These are phyloP conservation scores for Drosophila algonquin DNA, from an alignment of 2,888 invertebrate genomes.

Conservation along the genomic window DNA sequence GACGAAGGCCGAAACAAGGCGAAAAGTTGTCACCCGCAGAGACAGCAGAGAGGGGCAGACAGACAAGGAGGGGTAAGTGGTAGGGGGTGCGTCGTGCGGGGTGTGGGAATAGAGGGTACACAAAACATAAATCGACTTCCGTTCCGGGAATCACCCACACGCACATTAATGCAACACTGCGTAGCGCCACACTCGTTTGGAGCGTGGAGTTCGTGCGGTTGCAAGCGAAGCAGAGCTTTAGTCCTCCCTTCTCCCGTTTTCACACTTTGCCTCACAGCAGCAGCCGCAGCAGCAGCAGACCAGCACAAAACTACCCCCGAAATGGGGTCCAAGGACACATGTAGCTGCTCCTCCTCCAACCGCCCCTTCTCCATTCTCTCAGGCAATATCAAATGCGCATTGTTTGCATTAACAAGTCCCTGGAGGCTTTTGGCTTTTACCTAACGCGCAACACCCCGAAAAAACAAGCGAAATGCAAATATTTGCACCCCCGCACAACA, in stretches of 20 bases:
- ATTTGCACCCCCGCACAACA: conserved; percentile 48
- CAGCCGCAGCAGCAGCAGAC: not conserved
- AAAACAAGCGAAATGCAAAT: conserved; percentile 67
- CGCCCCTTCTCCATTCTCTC: conserved; percentile 43
- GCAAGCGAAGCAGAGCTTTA: conserved; percentile 65
- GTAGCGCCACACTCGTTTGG: conserved; percentile 23
- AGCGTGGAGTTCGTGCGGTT: conserved; percentile 61
- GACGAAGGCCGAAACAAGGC: conserved; percentile 20
- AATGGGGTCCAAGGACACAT: conserved; percentile 8
- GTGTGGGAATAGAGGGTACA: not conserved
- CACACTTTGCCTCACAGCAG: not conserved
- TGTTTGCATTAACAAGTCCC: conserved; percentile 82
- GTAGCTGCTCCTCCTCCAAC: conserved; percentile 9
- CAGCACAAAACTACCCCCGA: conserved; percentile 59
- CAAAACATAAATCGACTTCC: conserved; percentile 72
- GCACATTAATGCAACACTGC: conserved; percentile 70
- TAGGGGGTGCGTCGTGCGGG: too few relatives aligned
- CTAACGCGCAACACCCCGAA: conserved; percentile 48
- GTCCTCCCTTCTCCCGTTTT: not conserved
- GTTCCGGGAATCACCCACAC: conserved; percentile 26
- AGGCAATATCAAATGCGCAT: conserved; percentile 72
- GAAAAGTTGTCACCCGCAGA: conserved; percentile 52
- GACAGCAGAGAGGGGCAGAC: conserved; percentile 30
- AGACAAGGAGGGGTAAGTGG: conserved; percentile 16
- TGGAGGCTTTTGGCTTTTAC: conserved; percentile 53